Evolutionary conservation across 2,888 invertebrate genomes (phyloP).

Genomic region (Stictocephala bisonia): DNA sequence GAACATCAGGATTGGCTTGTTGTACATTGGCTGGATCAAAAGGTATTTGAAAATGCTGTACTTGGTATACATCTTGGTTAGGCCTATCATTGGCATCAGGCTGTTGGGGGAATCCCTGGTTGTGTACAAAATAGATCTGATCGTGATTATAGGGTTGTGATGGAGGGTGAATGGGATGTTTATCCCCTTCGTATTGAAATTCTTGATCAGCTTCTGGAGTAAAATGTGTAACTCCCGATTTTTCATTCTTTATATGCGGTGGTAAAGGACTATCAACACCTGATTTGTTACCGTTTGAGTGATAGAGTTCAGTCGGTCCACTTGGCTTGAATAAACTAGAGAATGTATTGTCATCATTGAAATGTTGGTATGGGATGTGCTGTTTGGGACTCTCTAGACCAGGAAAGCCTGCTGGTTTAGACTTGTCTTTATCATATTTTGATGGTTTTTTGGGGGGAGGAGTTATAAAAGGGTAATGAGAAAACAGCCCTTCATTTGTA

Average conservation of each 20-base stretch:
- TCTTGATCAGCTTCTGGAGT: conserved; percentile 25
- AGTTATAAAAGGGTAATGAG: conserved; percentile 43
- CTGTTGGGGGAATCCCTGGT: conserved; percentile 30
- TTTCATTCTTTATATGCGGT: conserved; percentile 55
- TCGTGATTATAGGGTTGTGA: conserved; percentile 11
- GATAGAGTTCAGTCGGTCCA: conserved; percentile 50
- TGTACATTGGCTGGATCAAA: conserved; percentile 1
- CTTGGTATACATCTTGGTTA: conserved; percentile 28
- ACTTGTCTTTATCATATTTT: conserved; percentile 38
- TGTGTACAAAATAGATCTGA: conserved; percentile 32
- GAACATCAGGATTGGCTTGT: background rate
- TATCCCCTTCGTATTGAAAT: conserved; percentile 27
- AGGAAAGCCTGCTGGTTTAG: conserved; percentile 8
- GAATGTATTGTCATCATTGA: conserved; percentile 40
- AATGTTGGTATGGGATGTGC: conserved; percentile 13
- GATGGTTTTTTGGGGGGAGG: conserved; percentile 40
- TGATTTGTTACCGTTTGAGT: conserved; percentile 13
- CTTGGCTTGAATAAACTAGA: conserved; percentile 46
- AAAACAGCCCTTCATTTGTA: conserved; percentile 45
- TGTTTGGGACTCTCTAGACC: background rate
- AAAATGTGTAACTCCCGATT: background rate
- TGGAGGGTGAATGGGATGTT: background rate
- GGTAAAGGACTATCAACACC: conserved; percentile 49
- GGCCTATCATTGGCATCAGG: background rate
- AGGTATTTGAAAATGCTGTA: conserved; percentile 42